Evolutionary conservation across 2,797 vertebrate species (phyloP), one percentile per base, ranked within the genome.

Genomic region (Clarias platycephalus): DNA sequence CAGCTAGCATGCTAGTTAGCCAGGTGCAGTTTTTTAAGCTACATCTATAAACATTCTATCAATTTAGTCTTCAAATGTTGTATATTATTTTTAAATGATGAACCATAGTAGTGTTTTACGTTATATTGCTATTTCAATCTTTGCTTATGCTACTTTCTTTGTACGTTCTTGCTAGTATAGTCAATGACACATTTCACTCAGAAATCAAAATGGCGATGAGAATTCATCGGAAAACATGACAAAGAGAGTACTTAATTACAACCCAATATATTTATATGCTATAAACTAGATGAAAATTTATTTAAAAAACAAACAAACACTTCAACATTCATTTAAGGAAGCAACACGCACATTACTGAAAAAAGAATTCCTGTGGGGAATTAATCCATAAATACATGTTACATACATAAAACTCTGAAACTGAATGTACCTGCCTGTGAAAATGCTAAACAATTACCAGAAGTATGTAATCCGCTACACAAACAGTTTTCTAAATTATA

Each of bases 171-270:
- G 28, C 55, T 34, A 40, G 49, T 53, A 16, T 7, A 72, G n/a
- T 75, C n/a, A 55, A 34, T 49, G 40, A 55, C 20, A 26, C 0
- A 44, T 40, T n/a, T 24, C 37, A 53, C 37, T 24, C 28, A 63
- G 20, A 58, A 77, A 2, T 6, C 28, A 28, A 75, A 60, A 24
- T 60, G 31, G 12, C 0, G 8, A 22, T 15, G 40, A 44, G 10
- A 26, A 75, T 22, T 78, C 10, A 1, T 22, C 1, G 24, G 24
- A 13, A 34, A 60, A 40, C 75, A 62, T 24, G 57, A 16, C 26
- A 72, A 55, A 75, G 16, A 20, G 49, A 76, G 72, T 76, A 57
- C 53, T 57, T 31, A 76, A 57, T 22, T 58, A 76, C 28, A 58
- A 9, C 28, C 53, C 9, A 0, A 22, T 76, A 76, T 22, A 60